These are phyloP conservation scores for Pocillopora grandis DNA, from an alignment of 92 coral and sea anemone genomes.

Conservation along the genomic window DNA sequence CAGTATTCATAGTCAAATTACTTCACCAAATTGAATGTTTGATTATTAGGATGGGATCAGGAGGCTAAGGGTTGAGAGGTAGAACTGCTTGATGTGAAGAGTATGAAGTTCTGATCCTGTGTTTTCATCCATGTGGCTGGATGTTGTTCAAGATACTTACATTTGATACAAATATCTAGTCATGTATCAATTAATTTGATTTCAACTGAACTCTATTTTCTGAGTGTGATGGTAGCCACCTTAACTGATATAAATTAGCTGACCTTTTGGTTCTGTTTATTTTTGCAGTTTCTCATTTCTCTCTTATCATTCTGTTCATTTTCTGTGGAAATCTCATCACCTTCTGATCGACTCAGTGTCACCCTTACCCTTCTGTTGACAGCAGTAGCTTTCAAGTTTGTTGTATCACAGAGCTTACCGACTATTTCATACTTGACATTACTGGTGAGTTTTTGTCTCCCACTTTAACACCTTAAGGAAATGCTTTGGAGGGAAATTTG, in stretches of 20 bases:
- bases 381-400: constrained; percentile 82
- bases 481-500: neutral
- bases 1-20: no score
- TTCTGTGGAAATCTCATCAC: constrained; percentile 59
- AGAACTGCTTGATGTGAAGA: no score
- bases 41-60: no score
- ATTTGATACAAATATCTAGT: no score
- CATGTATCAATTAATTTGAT: no score
- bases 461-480: neutral
- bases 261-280: neutral
- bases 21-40: no score
- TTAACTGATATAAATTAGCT: neutral
- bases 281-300: constrained; percentile 61
- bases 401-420: constrained; percentile 80
- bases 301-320: constrained; percentile 71
- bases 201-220: no score
- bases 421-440: constrained; percentile 72
- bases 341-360: constrained; percentile 77
- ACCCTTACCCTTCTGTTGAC: constrained; percentile 73
- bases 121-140: no score
- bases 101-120: no score
- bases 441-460: constrained; percentile 48
- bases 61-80: no score
- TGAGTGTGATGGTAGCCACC: neutral
- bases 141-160: no score